Evolutionary conservation across 2,797 vertebrate species (phyloP).

Genomic region (Neosilurus mollespiculum): DNA sequence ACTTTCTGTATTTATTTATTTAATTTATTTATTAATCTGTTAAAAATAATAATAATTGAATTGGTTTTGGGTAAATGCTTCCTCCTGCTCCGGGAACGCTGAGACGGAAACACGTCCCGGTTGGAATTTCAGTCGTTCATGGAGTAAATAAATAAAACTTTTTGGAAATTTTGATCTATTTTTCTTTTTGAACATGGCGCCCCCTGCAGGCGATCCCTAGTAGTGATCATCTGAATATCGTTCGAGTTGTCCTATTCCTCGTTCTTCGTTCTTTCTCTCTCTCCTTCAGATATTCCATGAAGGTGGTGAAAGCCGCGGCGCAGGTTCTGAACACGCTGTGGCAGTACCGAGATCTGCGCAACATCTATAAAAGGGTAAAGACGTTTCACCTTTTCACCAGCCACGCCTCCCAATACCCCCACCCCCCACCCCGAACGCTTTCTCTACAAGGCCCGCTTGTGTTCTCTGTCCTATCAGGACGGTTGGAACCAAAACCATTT

Average conservation of each 20-base stretch:
- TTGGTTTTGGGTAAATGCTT: no score
- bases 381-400: no score
- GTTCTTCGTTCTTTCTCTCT: slow-evolving; percentile 5
- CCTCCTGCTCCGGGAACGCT: background rate
- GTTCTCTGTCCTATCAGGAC: slow-evolving; percentile 73
- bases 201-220: background rate
- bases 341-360: slow-evolving; percentile 96
- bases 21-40: no score
- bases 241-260: background rate
- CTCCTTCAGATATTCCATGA: slow-evolving; percentile 85
- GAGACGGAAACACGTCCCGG: background rate
- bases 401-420: no score
- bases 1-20: no score
- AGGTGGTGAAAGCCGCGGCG: slow-evolving; percentile 95
- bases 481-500: slow-evolving; percentile 99
- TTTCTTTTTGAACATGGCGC: background rate
- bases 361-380: slow-evolving; percentile 94
- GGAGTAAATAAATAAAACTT: background rate
- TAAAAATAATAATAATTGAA: no score
- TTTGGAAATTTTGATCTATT: background rate
- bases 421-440: no score
- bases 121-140: background rate
- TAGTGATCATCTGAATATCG: background rate
- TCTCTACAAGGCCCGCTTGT: background rate
- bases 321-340: slow-evolving; percentile 96